Base-by-base conservation (phyloP, 2,888 invertebrate species). In the Axea sp. region DNA sequence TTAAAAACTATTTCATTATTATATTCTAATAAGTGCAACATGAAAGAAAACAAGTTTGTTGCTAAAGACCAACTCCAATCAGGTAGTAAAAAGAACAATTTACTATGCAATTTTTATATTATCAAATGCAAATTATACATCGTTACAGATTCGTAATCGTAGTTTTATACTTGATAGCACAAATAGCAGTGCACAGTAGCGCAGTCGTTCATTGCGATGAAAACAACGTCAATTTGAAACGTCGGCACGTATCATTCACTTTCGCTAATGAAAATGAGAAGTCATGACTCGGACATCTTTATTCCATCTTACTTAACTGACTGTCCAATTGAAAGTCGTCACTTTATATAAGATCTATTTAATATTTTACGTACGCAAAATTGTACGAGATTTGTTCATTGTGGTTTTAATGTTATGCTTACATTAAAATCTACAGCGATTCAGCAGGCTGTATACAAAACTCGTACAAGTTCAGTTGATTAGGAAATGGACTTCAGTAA, bases 201-300 rank as follows among this genome's bases (percentile, higher is more conserved):
- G n/a, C 2, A 45, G 41, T 28, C 35, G 26, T 22, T 53, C n/a
- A 49, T 75, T 57, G 17, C 49, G 45, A 64, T 65, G 67, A 41
- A 71, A 71, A 71, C 33, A 67, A 41, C 57, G 65, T 60, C 74
- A 80, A 81, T 85, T 83, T 81, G 83, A 82, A 85, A 83, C 76
- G 77, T 81, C 80, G 80, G 80, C 83, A 81, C 82, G 84, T 84
- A 77, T 81, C 82, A 83, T 84, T 85, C 85, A 85, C 85, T 85
- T 85, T 85, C 85, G 84, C 85, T 84, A 82, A 85, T 82, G 84
- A 84, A 84, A 84, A 82, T 78, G 77, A 73, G 77, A 77, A 69
- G 72, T 64, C 68, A 51, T 41, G 74, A 62, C 31, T 67, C 43
- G 47, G 60, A 51, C 69, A 69, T 76, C 57, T 67, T 60, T 73